Evolutionary conservation across 2,797 vertebrate species (phyloP), one percentile per base, ranked within the genome.

Genomic region (Acrocephalus scirpaceus): DNA sequence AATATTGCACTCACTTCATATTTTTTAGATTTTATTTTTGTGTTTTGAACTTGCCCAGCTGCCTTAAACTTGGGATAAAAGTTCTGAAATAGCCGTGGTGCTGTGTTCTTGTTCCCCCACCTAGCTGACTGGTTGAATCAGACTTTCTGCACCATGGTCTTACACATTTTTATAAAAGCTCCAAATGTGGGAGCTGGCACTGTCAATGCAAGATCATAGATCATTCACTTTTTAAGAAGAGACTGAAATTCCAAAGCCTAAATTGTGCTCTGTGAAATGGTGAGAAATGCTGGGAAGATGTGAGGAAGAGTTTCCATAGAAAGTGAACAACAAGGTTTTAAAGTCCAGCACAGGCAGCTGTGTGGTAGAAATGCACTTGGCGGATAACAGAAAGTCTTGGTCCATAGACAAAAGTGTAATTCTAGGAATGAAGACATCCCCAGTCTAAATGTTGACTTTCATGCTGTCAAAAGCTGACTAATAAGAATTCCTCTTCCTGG

Each of bases 351-450:
- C 75, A 84, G 83, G 67, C 34, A 57, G 76, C 72, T 77, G 66
- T 69, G 76, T 85, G 61, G 26, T 65, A 44, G 2, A 74, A 58
- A 51, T 60, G 66, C 32, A 13, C 47, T 83, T 64, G 53, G 72
- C 45, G 76, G 92, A 76, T 47, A 92, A 74, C 75, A 78, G 36
- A 23, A 56, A 12, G 78, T 16, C 64, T 60, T 70, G 86, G 74
- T 64, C 60, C 38, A 2, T 4, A 25, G 30, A 74, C 69, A 66
- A 29, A 71, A 90, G 64, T 45, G 54, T 86, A 70, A 84, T 60
- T 94, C 56, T 82, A 67, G 66, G 62, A 82, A 66, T 60, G 77
- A 79, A 88, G 83, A 90, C 93, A 90, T 81, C 53, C 58, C 76
- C 74, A 48, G 0, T 16, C 44, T 0, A 0, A 51, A 40, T n/a